Base-by-base conservation (phyloP, 2,888 invertebrate species). In the Nemoura dubitans region DNA sequence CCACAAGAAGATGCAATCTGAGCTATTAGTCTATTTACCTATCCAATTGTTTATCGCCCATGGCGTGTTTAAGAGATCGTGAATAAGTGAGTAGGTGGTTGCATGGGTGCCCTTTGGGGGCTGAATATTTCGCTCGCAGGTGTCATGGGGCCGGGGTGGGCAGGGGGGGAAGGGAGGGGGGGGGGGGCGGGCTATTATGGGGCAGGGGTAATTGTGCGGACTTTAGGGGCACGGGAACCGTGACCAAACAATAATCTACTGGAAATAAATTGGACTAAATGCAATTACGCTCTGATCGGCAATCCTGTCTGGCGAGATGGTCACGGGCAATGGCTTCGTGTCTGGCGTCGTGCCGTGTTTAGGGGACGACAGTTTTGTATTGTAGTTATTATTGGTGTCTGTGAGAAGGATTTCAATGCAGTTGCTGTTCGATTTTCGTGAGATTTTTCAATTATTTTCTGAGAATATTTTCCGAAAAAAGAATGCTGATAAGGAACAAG, bases 241-340 rank as follows among this genome's bases (percentile, higher is more conserved):
- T 59, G 59, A 59, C 59, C 59, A 14, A 59, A 59, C 21, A 59
- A 59, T 59, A 59, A 59, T 59, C 59, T 59, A 59, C 6, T 59
- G 6, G 59, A 59, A 59, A 59, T 59, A 59, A 59, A 59, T 59
- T 59, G 59, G 59, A 59, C 59, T 59, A 59, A 59, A 59, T 59
- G 59, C 21, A 59, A 21, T 36, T 59, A 59, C 16, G 14, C 59
- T 59, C 5, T 59, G 59, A 59, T 59, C 59, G 59, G 14, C 59
- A 59, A 59, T 59, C 59, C 59, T 59, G 59, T 16, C 59, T 36
- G 59, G 59, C 59, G 3, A 2, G 59, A 59, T 59, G 16, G 59
- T 36, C 21, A 59, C 59, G 59, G 59, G 59, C 14, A 14, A 21
- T 59, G 59, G 21, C 14, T 59, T 59, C 59, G 59, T 59, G 59